phyloP scores from a whole-genome alignment of 2,797 vertebrate genomes.

The Falco novaeseelandiae region DNA sequence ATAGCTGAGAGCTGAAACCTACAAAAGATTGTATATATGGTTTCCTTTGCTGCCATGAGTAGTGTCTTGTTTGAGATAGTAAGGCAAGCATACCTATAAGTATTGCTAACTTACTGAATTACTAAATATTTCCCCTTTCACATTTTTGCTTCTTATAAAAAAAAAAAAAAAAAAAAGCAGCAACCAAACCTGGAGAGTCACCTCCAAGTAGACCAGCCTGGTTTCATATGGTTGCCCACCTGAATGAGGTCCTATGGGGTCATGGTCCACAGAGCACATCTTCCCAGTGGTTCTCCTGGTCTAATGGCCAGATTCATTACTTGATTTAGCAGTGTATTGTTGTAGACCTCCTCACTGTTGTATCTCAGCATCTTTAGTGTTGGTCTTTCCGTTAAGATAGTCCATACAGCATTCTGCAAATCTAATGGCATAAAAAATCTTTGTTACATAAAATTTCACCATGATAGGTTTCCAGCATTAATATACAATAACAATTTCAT shows the following conservation, averaged over 20 bases:
- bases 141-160: background rate
- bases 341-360: background rate
- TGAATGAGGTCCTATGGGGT: background rate
- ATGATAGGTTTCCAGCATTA: background rate
- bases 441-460: background rate
- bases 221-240: background rate
- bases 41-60: background rate
- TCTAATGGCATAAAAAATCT: background rate
- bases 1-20: background rate
- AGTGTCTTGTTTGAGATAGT: background rate
- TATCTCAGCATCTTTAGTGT: background rate
- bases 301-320: background rate
- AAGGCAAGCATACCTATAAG: background rate
- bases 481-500: background rate
- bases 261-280: background rate
- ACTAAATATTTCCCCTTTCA: background rate
- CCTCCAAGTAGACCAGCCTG: background rate
- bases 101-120: background rate
- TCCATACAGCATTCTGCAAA: background rate
- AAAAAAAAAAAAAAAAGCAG: background rate
- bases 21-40: background rate
- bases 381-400: background rate
- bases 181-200: background rate
- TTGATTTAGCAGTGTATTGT: background rate
- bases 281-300: background rate